Base-by-base conservation (phyloP, 2,888 invertebrate species). In the Apodemia mormo region DNA sequence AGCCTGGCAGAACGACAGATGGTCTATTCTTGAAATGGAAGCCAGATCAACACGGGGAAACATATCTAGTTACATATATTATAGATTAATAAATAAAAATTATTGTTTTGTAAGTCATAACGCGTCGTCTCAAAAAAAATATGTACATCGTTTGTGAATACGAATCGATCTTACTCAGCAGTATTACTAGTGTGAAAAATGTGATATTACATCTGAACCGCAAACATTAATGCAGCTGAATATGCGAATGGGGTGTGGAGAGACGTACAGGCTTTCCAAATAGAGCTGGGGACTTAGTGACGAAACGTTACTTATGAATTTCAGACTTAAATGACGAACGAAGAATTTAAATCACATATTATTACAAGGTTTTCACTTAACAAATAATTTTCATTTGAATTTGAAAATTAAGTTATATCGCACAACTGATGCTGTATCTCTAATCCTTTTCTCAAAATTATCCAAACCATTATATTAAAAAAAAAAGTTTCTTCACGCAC, bases 211-310 rank as follows among this genome's bases (percentile, higher is more conserved):
- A 75, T 58, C 78, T 79, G 79, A 79, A 81, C 79, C 76, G 74
- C 61, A 64, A 64, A 64, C 76, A 75, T 89, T 89, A 89, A 89
- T 84, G 84, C 85, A 84, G 85, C 82, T 83, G 87, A 88, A 89
- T 89, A 89, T 88, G 86, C 84, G 84, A 86, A 85, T 87, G 89
- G 88, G 82, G 85, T 85, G 84, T 85, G 82, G 61, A 33, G 77
- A 76, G 75, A 79, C 78, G 77, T 78, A 79, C 76, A 78, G 77
- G 80, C 79, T 77, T 82, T 83, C 79, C 77, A 85, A 88, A 87
- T 86, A 85, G 84, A 81, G 83, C 76, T 75, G 77, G 81, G 85
- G 85, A 83, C 81, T 80, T 81, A 80, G 79, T 78, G 78, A 80
- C 78, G 75, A 74, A 79, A 73, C 76, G 80, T 80, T 78, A 73